phyloP scores from a whole-genome alignment of 2,797 vertebrate species.

The Lacerta agilis region DNA sequence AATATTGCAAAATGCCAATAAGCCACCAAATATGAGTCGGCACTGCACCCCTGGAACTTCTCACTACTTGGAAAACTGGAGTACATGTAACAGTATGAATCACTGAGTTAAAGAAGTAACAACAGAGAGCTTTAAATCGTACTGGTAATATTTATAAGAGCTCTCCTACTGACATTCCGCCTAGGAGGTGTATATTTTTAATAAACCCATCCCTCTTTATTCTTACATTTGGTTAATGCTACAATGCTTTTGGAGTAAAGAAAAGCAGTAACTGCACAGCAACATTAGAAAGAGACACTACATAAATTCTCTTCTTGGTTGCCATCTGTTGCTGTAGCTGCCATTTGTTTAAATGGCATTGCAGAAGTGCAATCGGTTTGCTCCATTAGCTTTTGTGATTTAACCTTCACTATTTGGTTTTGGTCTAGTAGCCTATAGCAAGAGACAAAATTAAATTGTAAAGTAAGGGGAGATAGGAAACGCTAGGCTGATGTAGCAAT shows the following conservation, averaged over 20 bases:
- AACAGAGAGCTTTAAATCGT: not conserved
- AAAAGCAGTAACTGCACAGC: not conserved
- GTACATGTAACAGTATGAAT: too few species aligned
- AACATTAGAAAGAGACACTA: not conserved
- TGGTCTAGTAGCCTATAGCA: not conserved
- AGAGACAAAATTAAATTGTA: slow-evolving; percentile 12
- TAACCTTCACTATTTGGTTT: not conserved
- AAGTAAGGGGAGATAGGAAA: not conserved
- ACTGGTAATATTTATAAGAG: not conserved
- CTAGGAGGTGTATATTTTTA: slow-evolving; percentile 3
- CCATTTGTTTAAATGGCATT: slow-evolving; percentile 10
- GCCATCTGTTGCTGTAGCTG: not conserved
- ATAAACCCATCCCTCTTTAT: not conserved
- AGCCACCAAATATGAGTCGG: too few species aligned
- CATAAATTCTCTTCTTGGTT: slow-evolving; percentile 9
- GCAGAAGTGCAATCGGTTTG: slow-evolving; percentile 2
- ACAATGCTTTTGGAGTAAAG: not conserved
- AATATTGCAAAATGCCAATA: too few species aligned
- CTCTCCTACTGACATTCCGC: not conserved
- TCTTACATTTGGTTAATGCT: not conserved
- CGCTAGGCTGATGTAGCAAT: not conserved
- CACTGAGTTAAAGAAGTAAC: too few species aligned
- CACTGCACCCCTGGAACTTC: too few species aligned
- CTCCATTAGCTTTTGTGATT: slow-evolving; percentile 29
- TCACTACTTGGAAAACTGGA: too few species aligned